These are phyloP conservation scores for Amiota communis DNA, from an alignment of 2,888 invertebrate genomes.

Conservation along the genomic window DNA sequence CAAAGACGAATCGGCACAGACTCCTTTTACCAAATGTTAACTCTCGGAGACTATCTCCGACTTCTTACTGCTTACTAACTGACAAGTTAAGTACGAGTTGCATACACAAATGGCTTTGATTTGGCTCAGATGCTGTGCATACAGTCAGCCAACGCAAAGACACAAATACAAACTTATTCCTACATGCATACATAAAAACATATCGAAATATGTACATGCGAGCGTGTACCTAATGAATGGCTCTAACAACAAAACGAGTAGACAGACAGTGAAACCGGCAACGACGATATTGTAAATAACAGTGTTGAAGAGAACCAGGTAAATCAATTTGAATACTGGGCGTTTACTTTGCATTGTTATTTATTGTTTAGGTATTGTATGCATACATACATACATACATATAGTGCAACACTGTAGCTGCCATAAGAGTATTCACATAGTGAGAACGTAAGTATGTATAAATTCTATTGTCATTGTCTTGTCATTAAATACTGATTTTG, in stretches of 20 bases:
- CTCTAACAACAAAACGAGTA: conserved; percentile 58
- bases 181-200: conserved; percentile 35
- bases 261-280: conserved; percentile 16
- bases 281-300: conserved; percentile 42
- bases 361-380: no score
- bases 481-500: conserved; percentile 67
- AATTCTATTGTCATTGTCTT: conserved; percentile 67
- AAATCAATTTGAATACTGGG: conserved; percentile 51
- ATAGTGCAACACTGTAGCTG: no score
- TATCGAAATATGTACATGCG: not conserved
- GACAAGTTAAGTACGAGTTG: conserved; percentile 35
- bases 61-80: conserved; percentile 6
- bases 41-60: not conserved
- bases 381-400: no score
- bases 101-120: conserved; percentile 16
- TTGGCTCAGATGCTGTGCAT: conserved; percentile 2
- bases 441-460: conserved; percentile 34
- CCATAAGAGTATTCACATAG: not conserved
- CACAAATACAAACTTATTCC: conserved; percentile 33
- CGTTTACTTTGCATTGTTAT: conserved; percentile 51
- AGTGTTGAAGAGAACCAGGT: conserved; percentile 28
- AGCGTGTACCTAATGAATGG: conserved; percentile 58
- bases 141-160: conserved; percentile 30
- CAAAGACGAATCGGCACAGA: not conserved
- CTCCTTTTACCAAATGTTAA: not conserved